These are phyloP conservation scores for Acleris sparsana DNA, from an alignment of 2,888 invertebrate species.

Conservation along the genomic window DNA sequence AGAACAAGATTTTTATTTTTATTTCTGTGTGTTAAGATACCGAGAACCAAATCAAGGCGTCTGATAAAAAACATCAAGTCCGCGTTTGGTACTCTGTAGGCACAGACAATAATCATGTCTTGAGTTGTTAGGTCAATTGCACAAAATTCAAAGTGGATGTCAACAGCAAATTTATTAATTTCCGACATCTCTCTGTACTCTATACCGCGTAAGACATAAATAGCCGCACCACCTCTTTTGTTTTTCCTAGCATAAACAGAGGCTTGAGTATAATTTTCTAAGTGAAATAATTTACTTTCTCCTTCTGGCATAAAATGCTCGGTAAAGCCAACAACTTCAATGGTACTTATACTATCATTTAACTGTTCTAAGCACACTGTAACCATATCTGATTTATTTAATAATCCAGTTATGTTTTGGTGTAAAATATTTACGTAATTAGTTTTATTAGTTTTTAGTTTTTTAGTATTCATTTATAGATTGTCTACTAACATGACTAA, in stretches of 20 bases:
- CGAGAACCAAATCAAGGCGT: background rate
- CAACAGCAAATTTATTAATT: background rate
- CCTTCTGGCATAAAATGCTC: background rate
- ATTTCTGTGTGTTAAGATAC: background rate
- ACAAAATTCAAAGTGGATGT: background rate
- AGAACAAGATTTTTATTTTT: slow-evolving; percentile 13
- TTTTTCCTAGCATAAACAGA: background rate
- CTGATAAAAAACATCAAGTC: background rate
- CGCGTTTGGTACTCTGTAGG: slow-evolving; percentile 2
- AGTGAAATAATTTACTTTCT: background rate
- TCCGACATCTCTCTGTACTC: background rate
- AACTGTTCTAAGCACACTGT: background rate
- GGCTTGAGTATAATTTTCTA: background rate
- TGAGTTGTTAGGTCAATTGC: background rate
- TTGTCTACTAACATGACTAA: background rate
- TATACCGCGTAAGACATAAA: slow-evolving; percentile 5
- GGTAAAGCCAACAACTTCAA: background rate
- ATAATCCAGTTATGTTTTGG: background rate
- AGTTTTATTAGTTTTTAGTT: too few species aligned
- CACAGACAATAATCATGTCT: slow-evolving; percentile 2
- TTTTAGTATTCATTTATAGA: too few species aligned
- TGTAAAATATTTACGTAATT: background rate
- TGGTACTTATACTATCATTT: background rate
- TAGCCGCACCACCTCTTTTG: slow-evolving; percentile 1
- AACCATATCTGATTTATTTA: background rate